Evolutionary conservation across 2,888 invertebrate genomes (phyloP).

Genomic region (Torymus auratus): DNA sequence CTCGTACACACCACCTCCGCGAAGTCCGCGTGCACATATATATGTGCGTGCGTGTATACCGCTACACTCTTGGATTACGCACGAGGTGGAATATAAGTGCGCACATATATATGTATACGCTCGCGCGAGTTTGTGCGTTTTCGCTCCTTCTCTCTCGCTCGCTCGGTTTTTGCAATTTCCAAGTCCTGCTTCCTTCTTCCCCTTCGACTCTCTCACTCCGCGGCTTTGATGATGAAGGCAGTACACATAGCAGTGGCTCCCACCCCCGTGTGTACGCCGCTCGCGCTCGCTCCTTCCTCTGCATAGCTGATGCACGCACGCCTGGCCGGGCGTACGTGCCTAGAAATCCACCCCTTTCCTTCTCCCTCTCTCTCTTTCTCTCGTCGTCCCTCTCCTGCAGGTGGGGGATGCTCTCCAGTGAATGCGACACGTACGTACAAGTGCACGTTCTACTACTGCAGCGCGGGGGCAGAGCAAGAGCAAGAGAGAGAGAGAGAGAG

Average conservation of each 20-base stretch:
- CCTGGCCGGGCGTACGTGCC: constrained; percentile 66
- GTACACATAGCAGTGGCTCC: background rate
- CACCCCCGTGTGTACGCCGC: constrained; percentile 1
- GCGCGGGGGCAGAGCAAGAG: constrained; percentile 29
- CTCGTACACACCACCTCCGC: constrained; percentile 53
- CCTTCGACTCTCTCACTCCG: background rate
- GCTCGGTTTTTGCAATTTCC: constrained; percentile 51
- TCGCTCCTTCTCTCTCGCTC: background rate
- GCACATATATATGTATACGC: constrained; percentile 18
- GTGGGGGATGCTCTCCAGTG: constrained; percentile 67
- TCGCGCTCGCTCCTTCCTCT: constrained; percentile 24
- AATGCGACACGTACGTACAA: constrained; percentile 73
- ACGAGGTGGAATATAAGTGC: constrained; percentile 61
- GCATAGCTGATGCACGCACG: constrained; percentile 45
- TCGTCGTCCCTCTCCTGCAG: constrained; percentile 52
- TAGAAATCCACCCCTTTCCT: constrained; percentile 69
- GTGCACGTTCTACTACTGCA: constrained; percentile 66
- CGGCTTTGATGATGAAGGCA: constrained; percentile 34
- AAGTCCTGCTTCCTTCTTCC: constrained; percentile 21
- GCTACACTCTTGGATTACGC: constrained; percentile 62
- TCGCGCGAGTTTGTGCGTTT: constrained; percentile 41
- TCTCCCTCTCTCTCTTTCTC: constrained; percentile 48
- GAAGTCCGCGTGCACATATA: no score
- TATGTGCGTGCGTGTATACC: background rate
- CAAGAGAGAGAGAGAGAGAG: constrained; percentile 43